Evolutionary conservation across 2,888 invertebrate genomes (phyloP).

Genomic region (Drepana falcataria): DNA sequence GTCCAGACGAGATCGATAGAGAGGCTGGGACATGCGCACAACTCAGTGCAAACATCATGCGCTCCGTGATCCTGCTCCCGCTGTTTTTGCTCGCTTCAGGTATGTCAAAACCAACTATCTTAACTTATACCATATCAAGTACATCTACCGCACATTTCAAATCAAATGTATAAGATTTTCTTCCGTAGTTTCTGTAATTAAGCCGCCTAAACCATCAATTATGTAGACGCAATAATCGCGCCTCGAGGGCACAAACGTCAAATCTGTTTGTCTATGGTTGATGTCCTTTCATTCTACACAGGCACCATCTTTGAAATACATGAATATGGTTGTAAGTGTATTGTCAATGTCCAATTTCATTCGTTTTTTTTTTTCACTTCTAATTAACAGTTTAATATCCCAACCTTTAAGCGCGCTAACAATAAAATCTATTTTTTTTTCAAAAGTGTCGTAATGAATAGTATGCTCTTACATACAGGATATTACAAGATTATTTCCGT

Average conservation of each 20-base stretch:
- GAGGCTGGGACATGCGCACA: slow-evolving; percentile 69
- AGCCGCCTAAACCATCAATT: neutral
- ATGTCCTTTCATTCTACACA: neutral
- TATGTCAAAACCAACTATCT: slow-evolving; percentile 45
- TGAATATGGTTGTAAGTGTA: neutral
- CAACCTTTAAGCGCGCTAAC: too few species aligned
- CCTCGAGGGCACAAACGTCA: slow-evolving; percentile 11
- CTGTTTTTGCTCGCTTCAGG: slow-evolving; percentile 59
- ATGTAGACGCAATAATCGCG: neutral
- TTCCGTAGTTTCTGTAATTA: neutral
- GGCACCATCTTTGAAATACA: neutral
- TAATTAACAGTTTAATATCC: too few species aligned
- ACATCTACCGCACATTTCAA: slow-evolving; percentile 1
- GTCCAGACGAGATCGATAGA: slow-evolving; percentile 59
- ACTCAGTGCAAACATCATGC: slow-evolving; percentile 57
- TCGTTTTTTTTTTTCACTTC: too few species aligned
- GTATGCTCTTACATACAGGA: too few species aligned
- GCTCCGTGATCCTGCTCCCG: slow-evolving; percentile 59
- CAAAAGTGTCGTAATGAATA: too few species aligned
- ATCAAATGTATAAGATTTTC: neutral
- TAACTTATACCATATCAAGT: neutral
- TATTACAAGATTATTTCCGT: too few species aligned
- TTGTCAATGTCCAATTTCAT: too few species aligned
- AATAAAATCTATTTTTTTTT: too few species aligned
- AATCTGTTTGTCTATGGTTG: slow-evolving; percentile 20